Percentiles rank a stretch among this genome's conserved stretches.
Conservation (phyloP, 2,888 invertebrate genomes). For the Spodoptera littoralis region DNA sequence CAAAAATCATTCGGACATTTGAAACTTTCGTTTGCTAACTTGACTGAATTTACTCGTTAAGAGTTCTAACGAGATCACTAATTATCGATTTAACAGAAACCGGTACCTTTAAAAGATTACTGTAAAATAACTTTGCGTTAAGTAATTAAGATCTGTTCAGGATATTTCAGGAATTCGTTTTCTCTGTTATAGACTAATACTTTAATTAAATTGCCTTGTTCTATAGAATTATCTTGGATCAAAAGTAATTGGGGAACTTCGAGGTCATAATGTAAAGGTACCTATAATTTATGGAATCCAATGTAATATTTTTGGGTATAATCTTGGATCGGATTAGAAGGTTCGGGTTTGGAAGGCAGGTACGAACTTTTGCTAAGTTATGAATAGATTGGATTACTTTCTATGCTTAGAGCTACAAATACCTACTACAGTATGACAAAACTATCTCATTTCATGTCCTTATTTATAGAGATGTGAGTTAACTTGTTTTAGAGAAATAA, state of each 20-base stretch:
- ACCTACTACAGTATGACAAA: too few species aligned
- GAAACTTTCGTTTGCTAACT: constrained; percentile 41
- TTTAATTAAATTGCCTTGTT: constrained; percentile 59
- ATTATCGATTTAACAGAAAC: constrained; percentile 53
- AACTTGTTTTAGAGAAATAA: too few species aligned
- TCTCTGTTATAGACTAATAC: constrained; percentile 56
- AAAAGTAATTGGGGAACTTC: constrained; percentile 47
- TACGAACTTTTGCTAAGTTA: neutral
- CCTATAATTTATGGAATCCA: constrained; percentile 23
- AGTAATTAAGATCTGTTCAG: constrained; percentile 57
- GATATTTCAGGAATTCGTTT: constrained; percentile 60
- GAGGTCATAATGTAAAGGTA: constrained; percentile 37
- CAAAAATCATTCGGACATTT: constrained; percentile 31
- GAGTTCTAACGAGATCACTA: constrained; percentile 51
- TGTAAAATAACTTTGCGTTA: constrained; percentile 57
- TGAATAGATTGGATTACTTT: too few species aligned
- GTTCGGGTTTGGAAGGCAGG: neutral
- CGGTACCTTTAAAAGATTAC: constrained; percentile 56
- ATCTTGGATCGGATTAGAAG: constrained; percentile 4
- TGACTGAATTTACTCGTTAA: constrained; percentile 40
- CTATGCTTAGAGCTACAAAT: too few species aligned
- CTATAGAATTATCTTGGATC: constrained; percentile 48
- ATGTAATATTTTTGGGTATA: constrained; percentile 13
- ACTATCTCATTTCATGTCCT: too few species aligned
- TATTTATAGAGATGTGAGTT: too few species aligned